Evolutionary conservation across 2,888 invertebrate genomes (phyloP).

Genomic region (Itoplectis maculator): DNA sequence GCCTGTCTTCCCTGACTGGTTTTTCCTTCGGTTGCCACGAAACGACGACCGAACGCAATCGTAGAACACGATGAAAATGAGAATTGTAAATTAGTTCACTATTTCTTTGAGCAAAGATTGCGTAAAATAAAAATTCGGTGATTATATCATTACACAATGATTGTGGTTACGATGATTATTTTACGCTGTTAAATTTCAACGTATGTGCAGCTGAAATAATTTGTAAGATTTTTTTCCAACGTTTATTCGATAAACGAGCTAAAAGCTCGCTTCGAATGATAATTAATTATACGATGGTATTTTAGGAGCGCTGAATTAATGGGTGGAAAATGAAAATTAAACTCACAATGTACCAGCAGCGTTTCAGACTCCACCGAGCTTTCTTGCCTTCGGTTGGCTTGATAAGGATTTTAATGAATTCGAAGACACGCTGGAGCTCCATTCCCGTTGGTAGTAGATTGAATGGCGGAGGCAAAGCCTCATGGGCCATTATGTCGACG

Average conservation of each 20-base stretch:
- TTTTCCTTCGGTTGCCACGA: constrained; percentile 79
- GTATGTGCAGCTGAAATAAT: background rate
- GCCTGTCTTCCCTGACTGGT: constrained; percentile 81
- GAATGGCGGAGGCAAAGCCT: constrained; percentile 90
- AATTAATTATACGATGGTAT: background rate
- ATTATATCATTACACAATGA: background rate
- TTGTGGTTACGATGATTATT: too few species aligned
- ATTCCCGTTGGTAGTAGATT: constrained; percentile 88
- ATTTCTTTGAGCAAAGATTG: too few species aligned
- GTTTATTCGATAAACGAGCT: background rate
- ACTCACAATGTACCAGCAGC: constrained; percentile 84
- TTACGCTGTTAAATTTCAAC: too few species aligned
- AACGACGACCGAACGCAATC: background rate
- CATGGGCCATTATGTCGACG: constrained; percentile 90
- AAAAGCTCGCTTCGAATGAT: background rate
- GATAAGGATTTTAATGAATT: constrained; percentile 85
- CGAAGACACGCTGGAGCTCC: constrained; percentile 85
- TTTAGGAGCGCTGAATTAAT: background rate
- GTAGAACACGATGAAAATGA: background rate
- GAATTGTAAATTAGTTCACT: background rate
- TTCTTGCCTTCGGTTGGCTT: constrained; percentile 81
- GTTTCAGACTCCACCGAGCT: constrained; percentile 85
- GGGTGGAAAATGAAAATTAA: background rate
- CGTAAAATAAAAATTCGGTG: background rate
- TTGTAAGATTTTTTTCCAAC: background rate